Base-by-base conservation (phyloP, 2,888 invertebrate species). In the Masnerella sp. region DNA sequence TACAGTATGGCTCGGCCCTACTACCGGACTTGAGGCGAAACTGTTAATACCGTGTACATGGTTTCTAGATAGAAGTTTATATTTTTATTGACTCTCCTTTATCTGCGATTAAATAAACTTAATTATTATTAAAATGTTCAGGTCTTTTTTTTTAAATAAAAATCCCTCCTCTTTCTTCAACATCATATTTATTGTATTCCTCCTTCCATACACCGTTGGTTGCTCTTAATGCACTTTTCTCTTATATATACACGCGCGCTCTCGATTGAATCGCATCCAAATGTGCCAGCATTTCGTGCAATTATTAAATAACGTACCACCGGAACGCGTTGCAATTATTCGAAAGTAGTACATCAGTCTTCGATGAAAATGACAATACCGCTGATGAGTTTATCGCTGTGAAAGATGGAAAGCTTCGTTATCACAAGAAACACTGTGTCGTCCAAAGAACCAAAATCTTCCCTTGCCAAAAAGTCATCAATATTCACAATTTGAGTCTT, bases 1-100 rank as follows among this genome's bases (percentile, higher is more conserved):
- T 96, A 96, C 88, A 94, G 94, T 4, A 91, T 93, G 62, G 93
- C 93, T 22, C 89, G 93, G 77, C 92, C 93, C 65, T 91, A 90
- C 82, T 91, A 90, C 82, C 88, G 90, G 82, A 90, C 90, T 82
- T 90, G 84, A 88, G 76, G 49, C 65, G 47, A 59, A 72, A 54
- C 59, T 58, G 59, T 64, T 42, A 52, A 69, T 59, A 61, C 58
- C 61, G 52, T 69, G 74, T 69, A 74, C 58, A 65, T 62, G 62
- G 20, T 51, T 38, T 54, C 59, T 64, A 69, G 59, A 69, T 61
- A 72, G 59, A 64, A 64, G 30, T 59, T 62, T 61, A 69, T 69
- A 74, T 64, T 74, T 69, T 43, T 69, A 74, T 54, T 65, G 54
- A 52, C 61, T 64, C 36, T 64, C 59, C 69, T 74, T 73, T 73